phyloP scores from a whole-genome alignment of 2,113 vertebrate species.

The Typhlomys cinereus region DNA sequence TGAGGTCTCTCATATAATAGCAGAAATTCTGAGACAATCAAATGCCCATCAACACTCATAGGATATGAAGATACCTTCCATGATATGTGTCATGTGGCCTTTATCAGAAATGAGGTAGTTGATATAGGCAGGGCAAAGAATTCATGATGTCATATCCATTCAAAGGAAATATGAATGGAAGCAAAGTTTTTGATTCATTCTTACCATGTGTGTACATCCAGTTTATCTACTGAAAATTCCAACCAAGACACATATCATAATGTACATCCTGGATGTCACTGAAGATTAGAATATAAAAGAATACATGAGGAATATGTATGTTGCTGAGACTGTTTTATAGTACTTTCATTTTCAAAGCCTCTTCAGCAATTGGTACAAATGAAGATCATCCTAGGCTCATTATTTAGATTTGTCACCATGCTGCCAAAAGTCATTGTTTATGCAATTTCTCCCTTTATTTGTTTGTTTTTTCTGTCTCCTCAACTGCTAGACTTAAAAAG shows the following conservation, averaged over 20 bases:
- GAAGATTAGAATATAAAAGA: rapidly evolving
- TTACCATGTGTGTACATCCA: too few species aligned
- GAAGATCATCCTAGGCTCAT: neutral
- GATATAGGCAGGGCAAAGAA: neutral
- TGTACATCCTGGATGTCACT: neutral
- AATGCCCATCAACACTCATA: neutral
- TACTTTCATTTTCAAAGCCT: neutral
- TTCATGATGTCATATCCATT: too few species aligned
- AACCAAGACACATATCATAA: neutral
- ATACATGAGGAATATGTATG: neutral
- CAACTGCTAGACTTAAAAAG: neutral
- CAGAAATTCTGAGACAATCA: neutral
- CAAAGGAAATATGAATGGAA: neutral
- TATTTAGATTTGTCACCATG: neutral
- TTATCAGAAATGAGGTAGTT: neutral
- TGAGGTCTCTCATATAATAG: neutral
- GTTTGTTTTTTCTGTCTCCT: neutral
- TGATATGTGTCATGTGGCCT: too few species aligned
- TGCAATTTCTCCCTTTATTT: neutral
- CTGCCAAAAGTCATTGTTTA: neutral
- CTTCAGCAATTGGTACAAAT: neutral
- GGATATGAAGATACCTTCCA: neutral
- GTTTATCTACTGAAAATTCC: neutral
- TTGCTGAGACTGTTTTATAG: neutral
- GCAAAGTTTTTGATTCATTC: neutral